phyloP scores from a whole-genome alignment of 2,797 vertebrate species.

The Melanotaenia pygmaea region DNA sequence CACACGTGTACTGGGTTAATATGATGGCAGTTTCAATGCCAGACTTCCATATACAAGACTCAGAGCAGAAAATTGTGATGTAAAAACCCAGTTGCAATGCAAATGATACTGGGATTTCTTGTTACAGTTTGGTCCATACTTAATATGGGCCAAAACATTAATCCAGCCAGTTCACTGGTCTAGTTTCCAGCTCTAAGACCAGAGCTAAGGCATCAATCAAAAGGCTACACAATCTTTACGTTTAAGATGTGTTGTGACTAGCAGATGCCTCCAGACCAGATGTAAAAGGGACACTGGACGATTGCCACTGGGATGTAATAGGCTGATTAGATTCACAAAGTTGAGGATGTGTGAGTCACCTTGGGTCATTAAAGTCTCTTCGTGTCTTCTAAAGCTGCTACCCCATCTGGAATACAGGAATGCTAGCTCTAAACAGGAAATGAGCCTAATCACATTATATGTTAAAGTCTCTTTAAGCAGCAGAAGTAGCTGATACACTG shows the following conservation, averaged over 20 bases:
- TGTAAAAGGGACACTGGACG: slow-evolving; percentile 23
- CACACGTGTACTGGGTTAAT: background rate
- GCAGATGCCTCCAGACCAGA: slow-evolving; percentile 45
- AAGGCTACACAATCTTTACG: background rate
- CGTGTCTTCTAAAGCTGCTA: slow-evolving; percentile 31
- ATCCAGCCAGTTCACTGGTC: background rate
- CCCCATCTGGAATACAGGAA: slow-evolving; percentile 52
- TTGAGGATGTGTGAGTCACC: slow-evolving; percentile 55
- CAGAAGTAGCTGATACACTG: slow-evolving; percentile 45
- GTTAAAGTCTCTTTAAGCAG: slow-evolving; percentile 14
- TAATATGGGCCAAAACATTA: background rate
- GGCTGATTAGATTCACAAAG: slow-evolving; percentile 46
- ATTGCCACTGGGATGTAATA: slow-evolving; percentile 17
- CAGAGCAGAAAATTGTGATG: background rate
- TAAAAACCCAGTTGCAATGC: background rate
- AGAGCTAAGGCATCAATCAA: slow-evolving; percentile 9
- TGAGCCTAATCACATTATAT: slow-evolving; percentile 47
- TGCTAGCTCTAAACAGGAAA: slow-evolving; percentile 67
- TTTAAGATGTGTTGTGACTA: slow-evolving; percentile 18
- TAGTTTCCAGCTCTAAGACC: background rate
- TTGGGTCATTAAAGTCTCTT: slow-evolving; percentile 42
- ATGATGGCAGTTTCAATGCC: slow-evolving; percentile 10
- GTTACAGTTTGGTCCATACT: background rate
- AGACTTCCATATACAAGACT: background rate
- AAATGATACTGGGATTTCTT: background rate